These are phyloP conservation scores for Ondatra zibethicus DNA, from an alignment of 2,113 vertebrate species.

Conservation along the genomic window DNA sequence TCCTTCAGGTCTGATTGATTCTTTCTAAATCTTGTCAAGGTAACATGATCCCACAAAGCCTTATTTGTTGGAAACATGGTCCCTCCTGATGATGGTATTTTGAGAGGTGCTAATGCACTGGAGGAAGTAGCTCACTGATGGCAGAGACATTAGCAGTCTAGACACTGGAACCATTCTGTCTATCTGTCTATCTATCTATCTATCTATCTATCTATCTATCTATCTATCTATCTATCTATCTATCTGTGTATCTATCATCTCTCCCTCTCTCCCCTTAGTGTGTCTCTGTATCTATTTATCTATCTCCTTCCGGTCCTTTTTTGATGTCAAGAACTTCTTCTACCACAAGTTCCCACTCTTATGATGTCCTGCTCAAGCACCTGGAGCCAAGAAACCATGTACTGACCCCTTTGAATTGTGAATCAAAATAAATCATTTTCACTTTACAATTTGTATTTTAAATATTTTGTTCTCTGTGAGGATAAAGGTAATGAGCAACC, in stretches of 20 bases:
- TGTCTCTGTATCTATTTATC: background rate
- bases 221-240: background rate
- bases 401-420: background rate
- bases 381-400: background rate
- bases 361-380: background rate
- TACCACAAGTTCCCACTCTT: background rate
- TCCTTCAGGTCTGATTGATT: background rate
- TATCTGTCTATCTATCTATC: too few species aligned
- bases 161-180: background rate
- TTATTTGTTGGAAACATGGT: background rate
- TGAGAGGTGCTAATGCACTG: background rate
- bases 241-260: too few species aligned
- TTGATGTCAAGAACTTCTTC: background rate
- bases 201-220: too few species aligned
- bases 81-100: background rate
- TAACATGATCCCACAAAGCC: background rate
- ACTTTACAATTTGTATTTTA: background rate
- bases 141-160: background rate
- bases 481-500: background rate
- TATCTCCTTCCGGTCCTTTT: background rate
- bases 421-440: background rate
- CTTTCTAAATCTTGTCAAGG: background rate
- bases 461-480: background rate
- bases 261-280: too few species aligned
- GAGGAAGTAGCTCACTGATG: background rate